Base-by-base conservation (phyloP, 2,888 invertebrate genomes). In the Cantharis lateralis region DNA sequence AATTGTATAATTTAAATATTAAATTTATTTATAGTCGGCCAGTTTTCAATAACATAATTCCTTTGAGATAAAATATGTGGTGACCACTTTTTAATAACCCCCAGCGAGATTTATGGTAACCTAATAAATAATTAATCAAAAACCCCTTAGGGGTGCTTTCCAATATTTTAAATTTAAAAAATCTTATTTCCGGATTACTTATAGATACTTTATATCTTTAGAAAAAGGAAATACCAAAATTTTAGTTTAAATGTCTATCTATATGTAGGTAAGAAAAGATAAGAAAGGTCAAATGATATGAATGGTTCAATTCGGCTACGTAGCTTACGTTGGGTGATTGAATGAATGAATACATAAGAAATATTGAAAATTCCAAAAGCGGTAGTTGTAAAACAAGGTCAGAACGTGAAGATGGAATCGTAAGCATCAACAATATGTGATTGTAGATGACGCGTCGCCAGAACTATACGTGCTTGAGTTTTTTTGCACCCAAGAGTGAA, bases 221-320 rank as follows among this genome's bases (percentile, higher is more conserved):
- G 48, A 48, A 48, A 48, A 48, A 9, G 48, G 48, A 48, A 48
- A 48, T 48, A 48, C 48, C n/a, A 48, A 48, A 48, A 48, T 48
- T 48, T 48, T 48, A 48, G 48, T 48, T 48, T 48, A 48, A n/a
- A 48, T 48, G 3, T 28, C 10, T 28, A 28, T 28, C 26, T 28
- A 28, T 28, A 28, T 28, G 26, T 28, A 48, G 48, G 48, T 48
- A 48, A 66, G 64, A 24, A n/a, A n/a, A 16, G 69, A 28, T 69
- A 15, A 74, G 70, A 74, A 64, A 61, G 76, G 68, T 76, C 63
- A 69, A 75, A 75, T 68, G 72, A 28, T 68, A 62, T 26, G 73
- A 73, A 68, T 68, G 26, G 75, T 71, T 62, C 75, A 74, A 80
- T 77, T 79, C 74, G 80, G 78, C 79, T 78, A 79, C 79, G 75